Evolutionary conservation across 2,888 invertebrate species (phyloP).

Genomic region (Ommatoiulus sabulosus): DNA sequence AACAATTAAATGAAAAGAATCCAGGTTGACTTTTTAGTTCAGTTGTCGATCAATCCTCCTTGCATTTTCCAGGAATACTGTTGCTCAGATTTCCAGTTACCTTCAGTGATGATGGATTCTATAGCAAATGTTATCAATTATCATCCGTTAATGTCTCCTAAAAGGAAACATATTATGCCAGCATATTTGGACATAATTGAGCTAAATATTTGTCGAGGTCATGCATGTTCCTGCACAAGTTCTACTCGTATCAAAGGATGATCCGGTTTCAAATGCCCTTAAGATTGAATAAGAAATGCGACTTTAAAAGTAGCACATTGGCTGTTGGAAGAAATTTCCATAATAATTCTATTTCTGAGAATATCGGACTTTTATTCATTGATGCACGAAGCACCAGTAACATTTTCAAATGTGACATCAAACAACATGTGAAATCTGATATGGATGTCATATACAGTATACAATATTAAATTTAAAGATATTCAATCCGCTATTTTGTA

Average conservation of each 20-base stretch:
- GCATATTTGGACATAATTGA: conserved; percentile 8
- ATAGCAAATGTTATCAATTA: background rate
- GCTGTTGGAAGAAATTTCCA: background rate
- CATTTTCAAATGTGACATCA: too few species aligned
- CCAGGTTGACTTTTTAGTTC: conserved; percentile 2
- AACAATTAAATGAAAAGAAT: background rate
- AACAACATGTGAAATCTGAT: too few species aligned
- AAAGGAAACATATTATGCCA: background rate
- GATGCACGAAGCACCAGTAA: too few species aligned
- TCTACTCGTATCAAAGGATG: background rate
- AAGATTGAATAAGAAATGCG: conserved; percentile 6
- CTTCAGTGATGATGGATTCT: conserved; percentile 23
- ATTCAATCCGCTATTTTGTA: too few species aligned
- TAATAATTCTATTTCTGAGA: background rate
- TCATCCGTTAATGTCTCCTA: conserved; percentile 38
- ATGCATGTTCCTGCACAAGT: background rate
- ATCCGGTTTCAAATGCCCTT: conserved; percentile 35
- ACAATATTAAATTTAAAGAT: too few species aligned
- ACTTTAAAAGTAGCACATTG: background rate
- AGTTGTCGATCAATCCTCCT: background rate
- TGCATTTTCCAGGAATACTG: background rate
- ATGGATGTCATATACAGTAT: too few species aligned
- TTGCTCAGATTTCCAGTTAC: background rate
- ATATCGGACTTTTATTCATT: background rate
- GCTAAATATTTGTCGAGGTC: conserved; percentile 25